phyloP scores from a whole-genome alignment of 2,113 vertebrate genomes.

The Brienomyrus longianalis region DNA sequence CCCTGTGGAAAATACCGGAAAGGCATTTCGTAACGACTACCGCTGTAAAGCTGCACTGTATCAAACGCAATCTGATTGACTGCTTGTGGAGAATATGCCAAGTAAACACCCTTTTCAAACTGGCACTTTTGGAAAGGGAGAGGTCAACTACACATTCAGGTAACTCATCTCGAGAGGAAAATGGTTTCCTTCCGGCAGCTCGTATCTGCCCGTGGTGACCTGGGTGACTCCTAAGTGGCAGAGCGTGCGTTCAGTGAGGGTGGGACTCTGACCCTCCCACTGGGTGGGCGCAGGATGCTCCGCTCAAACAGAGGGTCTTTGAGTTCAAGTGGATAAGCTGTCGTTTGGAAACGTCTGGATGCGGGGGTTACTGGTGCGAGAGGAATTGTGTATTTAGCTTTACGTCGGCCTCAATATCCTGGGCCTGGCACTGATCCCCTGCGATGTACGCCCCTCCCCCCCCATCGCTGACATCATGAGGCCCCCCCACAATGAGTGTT shows the following conservation, averaged over 20 bases:
- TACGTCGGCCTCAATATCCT: conserved; percentile 78
- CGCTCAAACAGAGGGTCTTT: conserved; percentile 33
- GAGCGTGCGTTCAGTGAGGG: conserved; percentile 65
- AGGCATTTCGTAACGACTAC: neutral
- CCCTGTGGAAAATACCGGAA: neutral
- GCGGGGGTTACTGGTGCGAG: conserved; percentile 62
- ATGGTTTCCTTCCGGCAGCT: conserved; percentile 69
- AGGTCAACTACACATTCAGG: conserved; percentile 63
- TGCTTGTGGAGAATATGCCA: neutral
- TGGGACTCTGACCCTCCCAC: conserved; percentile 21
- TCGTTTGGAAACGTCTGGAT: conserved; percentile 63
- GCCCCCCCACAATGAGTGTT: neutral
- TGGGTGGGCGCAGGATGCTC: conserved; percentile 19
- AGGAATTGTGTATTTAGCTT: conserved; percentile 63
- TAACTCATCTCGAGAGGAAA: conserved; percentile 67
- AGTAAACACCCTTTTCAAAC: neutral
- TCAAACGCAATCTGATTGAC: neutral
- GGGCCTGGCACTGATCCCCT: conserved; percentile 56
- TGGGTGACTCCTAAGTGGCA: conserved; percentile 61
- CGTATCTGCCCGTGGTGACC: conserved; percentile 64
- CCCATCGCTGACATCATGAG: neutral
- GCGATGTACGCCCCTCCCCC: neutral
- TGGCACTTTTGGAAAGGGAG: conserved; percentile 35
- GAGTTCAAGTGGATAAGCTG: conserved; percentile 76
- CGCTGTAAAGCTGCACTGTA: neutral